phyloP scores from a whole-genome alignment of 2,888 invertebrate genomes.

The Cataglyphis albicans region DNA sequence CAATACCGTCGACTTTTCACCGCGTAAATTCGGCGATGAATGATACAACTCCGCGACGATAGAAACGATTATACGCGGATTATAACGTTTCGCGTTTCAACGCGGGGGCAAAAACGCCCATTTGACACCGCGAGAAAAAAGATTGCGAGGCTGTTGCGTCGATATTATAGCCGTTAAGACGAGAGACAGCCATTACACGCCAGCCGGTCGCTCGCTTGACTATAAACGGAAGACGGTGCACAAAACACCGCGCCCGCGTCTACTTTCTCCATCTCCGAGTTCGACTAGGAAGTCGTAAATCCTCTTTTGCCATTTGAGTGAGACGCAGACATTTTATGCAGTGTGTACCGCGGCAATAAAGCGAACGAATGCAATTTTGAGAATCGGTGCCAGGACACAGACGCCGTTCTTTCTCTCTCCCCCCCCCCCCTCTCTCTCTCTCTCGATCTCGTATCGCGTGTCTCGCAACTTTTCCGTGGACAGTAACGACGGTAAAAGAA shows the following conservation, averaged over 20 bases:
- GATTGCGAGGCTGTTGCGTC: constrained; percentile 18
- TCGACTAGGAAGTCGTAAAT: constrained; percentile 75
- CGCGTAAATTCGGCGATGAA: neutral
- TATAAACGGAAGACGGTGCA: constrained; percentile 65
- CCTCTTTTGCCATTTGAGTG: constrained; percentile 65
- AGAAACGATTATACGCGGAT: neutral
- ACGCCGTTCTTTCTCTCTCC: neutral
- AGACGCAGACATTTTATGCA: constrained; percentile 46
- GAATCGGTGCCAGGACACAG: constrained; percentile 33
- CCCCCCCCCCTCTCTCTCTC: neutral
- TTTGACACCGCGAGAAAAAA: constrained; percentile 49
- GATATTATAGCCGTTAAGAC: constrained; percentile 51
- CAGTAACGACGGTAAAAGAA: neutral
- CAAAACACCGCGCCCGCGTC: constrained; percentile 39
- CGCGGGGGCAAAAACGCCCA: neutral
- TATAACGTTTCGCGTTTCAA: neutral
- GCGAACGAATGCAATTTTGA: constrained; percentile 43
- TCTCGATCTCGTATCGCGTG: constrained; percentile 23
- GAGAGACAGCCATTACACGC: constrained; percentile 18
- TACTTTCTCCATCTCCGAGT: constrained; percentile 74
- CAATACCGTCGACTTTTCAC: neutral
- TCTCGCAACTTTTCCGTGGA: constrained; percentile 21
- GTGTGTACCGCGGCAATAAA: constrained; percentile 51
- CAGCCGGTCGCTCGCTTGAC: constrained; percentile 44
- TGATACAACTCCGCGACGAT: neutral